Evolutionary conservation across 1,140 invertebrate genomes (phyloP).

Genomic region (Drosophila melanogaster): DNA sequence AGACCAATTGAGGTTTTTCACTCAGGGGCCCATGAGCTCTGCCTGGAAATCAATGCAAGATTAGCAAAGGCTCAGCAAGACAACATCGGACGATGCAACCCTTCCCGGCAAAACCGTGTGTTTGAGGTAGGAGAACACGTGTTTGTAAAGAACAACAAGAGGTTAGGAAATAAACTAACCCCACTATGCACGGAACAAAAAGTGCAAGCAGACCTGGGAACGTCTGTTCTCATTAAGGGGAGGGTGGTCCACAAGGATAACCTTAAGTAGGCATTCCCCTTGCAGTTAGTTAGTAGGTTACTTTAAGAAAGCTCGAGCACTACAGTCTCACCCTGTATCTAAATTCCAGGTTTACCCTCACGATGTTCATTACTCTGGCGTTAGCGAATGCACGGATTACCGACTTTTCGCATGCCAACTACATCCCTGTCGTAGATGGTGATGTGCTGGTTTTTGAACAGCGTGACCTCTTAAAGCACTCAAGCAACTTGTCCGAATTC

Average conservation of each 20-base stretch:
- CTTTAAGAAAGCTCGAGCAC: too few relatives aligned
- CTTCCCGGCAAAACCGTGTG: slow-evolving; percentile 6
- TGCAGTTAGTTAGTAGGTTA: too few relatives aligned
- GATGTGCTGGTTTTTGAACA: too few relatives aligned
- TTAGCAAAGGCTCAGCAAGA: not conserved
- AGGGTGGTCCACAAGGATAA: slow-evolving; percentile 15
- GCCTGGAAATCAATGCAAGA: not conserved
- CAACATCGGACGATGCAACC: not conserved
- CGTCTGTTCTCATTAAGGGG: not conserved
- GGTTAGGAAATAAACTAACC: not conserved
- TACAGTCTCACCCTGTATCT: too few relatives aligned
- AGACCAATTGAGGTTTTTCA: not conserved
- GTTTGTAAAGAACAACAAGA: not conserved
- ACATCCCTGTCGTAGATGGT: too few relatives aligned
- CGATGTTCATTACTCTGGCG: too few relatives aligned
- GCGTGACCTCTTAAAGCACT: too few relatives aligned
- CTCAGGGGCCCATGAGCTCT: not conserved
- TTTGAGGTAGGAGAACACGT: slow-evolving; percentile 7
- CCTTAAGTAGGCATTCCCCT: not conserved
- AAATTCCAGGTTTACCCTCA: too few relatives aligned
- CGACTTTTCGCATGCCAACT: too few relatives aligned
- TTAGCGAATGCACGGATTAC: too few relatives aligned
- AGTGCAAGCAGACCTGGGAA: slow-evolving; percentile 3
- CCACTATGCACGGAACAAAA: not conserved
- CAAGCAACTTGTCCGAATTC: too few relatives aligned